These are phyloP conservation scores for Scolopax rusticola DNA, from an alignment of 2,797 vertebrate genomes.

Conservation along the genomic window DNA sequence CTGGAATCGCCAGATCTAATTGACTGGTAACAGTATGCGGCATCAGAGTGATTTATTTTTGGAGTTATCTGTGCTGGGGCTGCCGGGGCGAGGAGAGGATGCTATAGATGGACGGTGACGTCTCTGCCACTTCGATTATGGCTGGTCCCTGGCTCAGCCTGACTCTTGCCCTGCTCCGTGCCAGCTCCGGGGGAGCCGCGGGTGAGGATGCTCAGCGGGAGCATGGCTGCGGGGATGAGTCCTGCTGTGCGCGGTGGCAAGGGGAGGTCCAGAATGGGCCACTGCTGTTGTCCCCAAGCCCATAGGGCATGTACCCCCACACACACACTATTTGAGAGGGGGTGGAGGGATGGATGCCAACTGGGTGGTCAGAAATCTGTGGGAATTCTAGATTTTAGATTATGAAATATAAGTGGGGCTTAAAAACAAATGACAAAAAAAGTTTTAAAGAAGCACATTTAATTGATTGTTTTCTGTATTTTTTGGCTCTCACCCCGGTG, in stretches of 20 bases:
- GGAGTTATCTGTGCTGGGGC: slow-evolving; percentile 73
- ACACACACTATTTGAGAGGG: neutral
- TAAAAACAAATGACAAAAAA: neutral
- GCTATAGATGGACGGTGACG: slow-evolving; percentile 83
- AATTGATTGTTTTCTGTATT: neutral
- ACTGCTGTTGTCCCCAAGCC: accelerated
- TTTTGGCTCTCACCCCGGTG: neutral
- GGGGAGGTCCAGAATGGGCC: neutral
- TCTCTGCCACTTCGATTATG: slow-evolving; percentile 86
- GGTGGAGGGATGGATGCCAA: neutral
- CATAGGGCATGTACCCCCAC: accelerated
- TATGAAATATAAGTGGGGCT: neutral
- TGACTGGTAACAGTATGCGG: slow-evolving; percentile 78
- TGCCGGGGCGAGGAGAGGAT: slow-evolving; percentile 52
- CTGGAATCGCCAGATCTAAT: slow-evolving; percentile 79
- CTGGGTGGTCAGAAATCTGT: neutral
- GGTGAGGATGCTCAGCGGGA: neutral
- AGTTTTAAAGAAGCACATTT: accelerated
- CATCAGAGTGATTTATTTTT: slow-evolving; percentile 66
- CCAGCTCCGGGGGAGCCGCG: neutral
- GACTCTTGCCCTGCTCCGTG: neutral
- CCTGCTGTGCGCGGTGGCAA: accelerated
- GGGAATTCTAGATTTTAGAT: neutral
- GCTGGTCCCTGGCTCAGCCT: slow-evolving; percentile 72
- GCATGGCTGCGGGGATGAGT: neutral